Conservation (phyloP, 2,888 invertebrate species). For the Leptarthrus brevirostris region DNA sequence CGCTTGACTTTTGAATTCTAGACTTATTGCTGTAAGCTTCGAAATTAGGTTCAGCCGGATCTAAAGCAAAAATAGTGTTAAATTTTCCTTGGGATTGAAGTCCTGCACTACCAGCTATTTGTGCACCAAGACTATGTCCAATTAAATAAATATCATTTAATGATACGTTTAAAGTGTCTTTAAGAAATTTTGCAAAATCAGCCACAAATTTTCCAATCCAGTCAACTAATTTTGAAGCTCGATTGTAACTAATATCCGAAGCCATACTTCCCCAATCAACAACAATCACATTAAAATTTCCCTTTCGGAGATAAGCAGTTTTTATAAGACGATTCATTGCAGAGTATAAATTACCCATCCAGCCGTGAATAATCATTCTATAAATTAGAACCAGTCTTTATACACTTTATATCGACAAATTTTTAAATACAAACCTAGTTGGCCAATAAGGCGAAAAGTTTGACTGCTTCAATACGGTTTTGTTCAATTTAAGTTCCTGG, state of each 20-base stretch:
- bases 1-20: slow-evolving; percentile 53
- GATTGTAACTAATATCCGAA: not conserved
- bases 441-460: slow-evolving; percentile 20
- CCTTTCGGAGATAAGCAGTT: slow-evolving; percentile 69
- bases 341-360: slow-evolving; percentile 69
- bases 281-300: slow-evolving; percentile 70
- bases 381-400: no score
- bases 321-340: slow-evolving; percentile 48
- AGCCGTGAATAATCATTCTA: slow-evolving; percentile 68
- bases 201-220: slow-evolving; percentile 6
- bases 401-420: no score
- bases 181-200: slow-evolving; percentile 22
- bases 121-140: slow-evolving; percentile 22
- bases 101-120: slow-evolving; percentile 36
- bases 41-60: slow-evolving; percentile 16
- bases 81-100: not conserved
- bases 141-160: slow-evolving; percentile 32
- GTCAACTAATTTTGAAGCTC: not conserved
- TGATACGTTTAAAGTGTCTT: not conserved
- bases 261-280: slow-evolving; percentile 69
- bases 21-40: not conserved
- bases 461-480: not conserved
- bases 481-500: slow-evolving; percentile 5
- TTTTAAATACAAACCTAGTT: not conserved
- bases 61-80: slow-evolving; percentile 38